Evolutionary conservation across 2,113 vertebrate species (phyloP), one percentile per base, ranked within the genome.

Genomic region (Hylia prasina): DNA sequence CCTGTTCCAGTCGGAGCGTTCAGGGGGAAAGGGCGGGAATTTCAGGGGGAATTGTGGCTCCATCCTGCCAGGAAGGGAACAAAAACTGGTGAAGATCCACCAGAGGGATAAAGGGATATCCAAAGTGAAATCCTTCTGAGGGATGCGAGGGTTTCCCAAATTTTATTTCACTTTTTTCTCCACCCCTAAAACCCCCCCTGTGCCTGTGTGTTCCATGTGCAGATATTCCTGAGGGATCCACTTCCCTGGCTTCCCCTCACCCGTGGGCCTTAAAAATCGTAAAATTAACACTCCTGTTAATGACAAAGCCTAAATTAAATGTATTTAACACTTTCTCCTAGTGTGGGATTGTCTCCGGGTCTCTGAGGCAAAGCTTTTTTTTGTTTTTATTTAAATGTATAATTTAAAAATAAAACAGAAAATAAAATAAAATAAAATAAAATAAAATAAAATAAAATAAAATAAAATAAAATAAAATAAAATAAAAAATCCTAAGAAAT

Each of bases 71-170:
- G 60, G 51, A 76, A 66, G 3, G 15, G 20, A n/a, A 40, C 15
- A 24, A 48, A 18, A 40, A 1, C 15, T 16, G 12, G 7, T 13
- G 30, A 13, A 40, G 7, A 1, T 31, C 4, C 33, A 4, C 10
- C 39, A 54, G 28, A 53, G 39, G 28, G 6, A 56, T 7, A 5
- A 65, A 47, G 21, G 14, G 9, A 51, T 60, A 15, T 8, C 1
- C 3, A 31, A 28, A 37, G 8, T 5, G 7, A 70, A 83, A 77
- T 58, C 15, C 33, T 24, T 21, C 1, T 9, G 9, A 12, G 20
- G 8, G 56, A 35, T 12, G 13, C 10, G 51, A 33, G 57, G 4
- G 12, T 23, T 73, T 72, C 56, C 30, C 11, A 44, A 28, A 57
- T 33, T 61, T 48, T 35, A 48, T 65, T 76, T 77, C 25, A 4